Evolutionary conservation across 2,888 invertebrate species (phyloP).

Genomic region (Orthonychiurus folsomi): DNA sequence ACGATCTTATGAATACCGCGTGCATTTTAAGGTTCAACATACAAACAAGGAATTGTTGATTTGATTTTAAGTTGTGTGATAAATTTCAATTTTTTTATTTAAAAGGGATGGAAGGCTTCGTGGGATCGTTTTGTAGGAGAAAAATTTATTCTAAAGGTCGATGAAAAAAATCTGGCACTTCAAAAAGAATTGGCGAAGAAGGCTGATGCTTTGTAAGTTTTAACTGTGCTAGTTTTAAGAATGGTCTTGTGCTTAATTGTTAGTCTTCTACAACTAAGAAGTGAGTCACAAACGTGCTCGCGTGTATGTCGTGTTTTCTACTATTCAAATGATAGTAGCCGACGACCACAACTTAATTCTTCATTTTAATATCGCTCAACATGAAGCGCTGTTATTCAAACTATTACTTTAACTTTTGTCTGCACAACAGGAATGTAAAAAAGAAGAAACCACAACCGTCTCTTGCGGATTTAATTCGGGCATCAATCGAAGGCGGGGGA

Average conservation of each 20-base stretch:
- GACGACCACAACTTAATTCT: too few relatives aligned
- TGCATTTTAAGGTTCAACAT: slow-evolving; percentile 91
- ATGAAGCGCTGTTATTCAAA: neutral
- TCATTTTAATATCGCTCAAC: too few relatives aligned
- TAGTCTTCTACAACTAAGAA: too few relatives aligned
- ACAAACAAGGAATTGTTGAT: too few relatives aligned
- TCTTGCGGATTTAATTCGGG: neutral
- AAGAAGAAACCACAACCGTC: neutral
- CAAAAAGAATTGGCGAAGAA: slow-evolving; percentile 80
- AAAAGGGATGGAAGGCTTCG: slow-evolving; percentile 82
- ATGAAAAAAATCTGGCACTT: slow-evolving; percentile 76
- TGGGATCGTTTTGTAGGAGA: slow-evolving; percentile 91
- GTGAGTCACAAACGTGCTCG: too few relatives aligned
- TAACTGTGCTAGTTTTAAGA: too few relatives aligned
- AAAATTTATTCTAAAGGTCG: slow-evolving; percentile 81
- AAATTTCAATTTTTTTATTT: too few relatives aligned
- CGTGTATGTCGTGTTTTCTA: too few relatives aligned
- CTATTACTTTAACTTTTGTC: neutral
- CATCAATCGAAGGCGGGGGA: neutral
- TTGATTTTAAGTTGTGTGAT: too few relatives aligned
- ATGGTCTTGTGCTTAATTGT: too few relatives aligned
- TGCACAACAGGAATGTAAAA: neutral
- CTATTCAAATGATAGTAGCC: too few relatives aligned
- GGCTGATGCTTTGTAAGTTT: slow-evolving; percentile 52
- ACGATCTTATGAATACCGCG: slow-evolving; percentile 74